Percentiles rank a stretch among this genome's conserved stretches.
These are phyloP conservation scores for Campoletis raptor DNA, from an alignment of 2,888 invertebrate genomes.

Conservation along the genomic window DNA sequence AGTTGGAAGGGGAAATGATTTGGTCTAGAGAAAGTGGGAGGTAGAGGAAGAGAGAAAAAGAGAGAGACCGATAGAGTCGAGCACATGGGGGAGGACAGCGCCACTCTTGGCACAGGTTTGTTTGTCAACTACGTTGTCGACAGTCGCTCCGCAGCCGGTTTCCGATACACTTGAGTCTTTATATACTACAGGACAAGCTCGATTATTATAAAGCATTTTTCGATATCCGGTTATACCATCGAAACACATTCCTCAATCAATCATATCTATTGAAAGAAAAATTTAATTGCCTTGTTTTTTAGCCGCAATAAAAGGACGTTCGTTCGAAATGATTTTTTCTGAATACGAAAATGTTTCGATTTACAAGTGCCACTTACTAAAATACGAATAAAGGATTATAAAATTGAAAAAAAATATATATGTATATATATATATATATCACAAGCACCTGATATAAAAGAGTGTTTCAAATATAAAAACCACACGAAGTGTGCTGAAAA, in stretches of 20 bases:
- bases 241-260: background rate
- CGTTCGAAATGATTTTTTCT: background rate
- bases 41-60: slow-evolving; percentile 31
- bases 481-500: background rate
- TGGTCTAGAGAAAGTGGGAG: slow-evolving; percentile 33
- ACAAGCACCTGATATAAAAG: background rate
- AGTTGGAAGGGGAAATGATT: slow-evolving; percentile 15
- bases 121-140: slow-evolving; percentile 67
- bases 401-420: background rate
- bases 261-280: background rate
- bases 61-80: slow-evolving; percentile 28
- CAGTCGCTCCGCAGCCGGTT: slow-evolving; percentile 66
- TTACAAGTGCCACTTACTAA: background rate
- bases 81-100: slow-evolving; percentile 51
- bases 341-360: background rate
- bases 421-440: background rate
- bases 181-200: slow-evolving; percentile 1
- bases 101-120: slow-evolving; percentile 61
- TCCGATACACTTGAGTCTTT: slow-evolving; percentile 46
- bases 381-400: background rate
- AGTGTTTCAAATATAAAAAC: background rate
- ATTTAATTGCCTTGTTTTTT: background rate
- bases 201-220: slow-evolving; percentile 13
- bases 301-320: background rate
- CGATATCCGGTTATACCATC: slow-evolving; percentile 1